phyloP scores from a whole-genome alignment of 2,113 vertebrate genomes.

The Glaucidium brasilianum region DNA sequence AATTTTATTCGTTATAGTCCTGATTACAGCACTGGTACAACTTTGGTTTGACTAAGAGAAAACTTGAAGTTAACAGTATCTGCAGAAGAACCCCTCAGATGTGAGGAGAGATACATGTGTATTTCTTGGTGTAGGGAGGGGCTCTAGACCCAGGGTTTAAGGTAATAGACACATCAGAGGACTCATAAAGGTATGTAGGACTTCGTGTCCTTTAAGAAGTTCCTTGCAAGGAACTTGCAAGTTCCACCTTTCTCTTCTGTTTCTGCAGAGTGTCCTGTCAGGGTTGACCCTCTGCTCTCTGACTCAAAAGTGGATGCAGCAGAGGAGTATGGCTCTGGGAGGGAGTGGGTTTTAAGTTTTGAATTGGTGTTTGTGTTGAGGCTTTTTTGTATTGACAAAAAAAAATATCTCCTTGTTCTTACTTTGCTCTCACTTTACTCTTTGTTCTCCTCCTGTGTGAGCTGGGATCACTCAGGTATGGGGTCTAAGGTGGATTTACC shows the following conservation, averaged over 20 bases:
- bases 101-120: fast-evolving
- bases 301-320: neutral
- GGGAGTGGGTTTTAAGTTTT: neutral
- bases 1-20: neutral
- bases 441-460: neutral
- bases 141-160: neutral
- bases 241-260: neutral
- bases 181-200: neutral
- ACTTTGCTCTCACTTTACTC: neutral
- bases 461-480: neutral
- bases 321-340: neutral
- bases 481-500: neutral
- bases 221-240: neutral
- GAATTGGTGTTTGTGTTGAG: neutral
- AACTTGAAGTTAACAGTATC: neutral
- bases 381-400: neutral
- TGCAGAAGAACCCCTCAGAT: neutral
- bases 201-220: neutral
- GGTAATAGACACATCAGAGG: neutral
- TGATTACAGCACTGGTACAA: neutral
- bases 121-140: neutral
- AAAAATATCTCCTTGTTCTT: too few species aligned
- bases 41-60: neutral
- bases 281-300: neutral
- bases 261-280: neutral